Evolutionary conservation across 2,888 invertebrate genomes (phyloP).

Genomic region (Encarsia formosa): DNA sequence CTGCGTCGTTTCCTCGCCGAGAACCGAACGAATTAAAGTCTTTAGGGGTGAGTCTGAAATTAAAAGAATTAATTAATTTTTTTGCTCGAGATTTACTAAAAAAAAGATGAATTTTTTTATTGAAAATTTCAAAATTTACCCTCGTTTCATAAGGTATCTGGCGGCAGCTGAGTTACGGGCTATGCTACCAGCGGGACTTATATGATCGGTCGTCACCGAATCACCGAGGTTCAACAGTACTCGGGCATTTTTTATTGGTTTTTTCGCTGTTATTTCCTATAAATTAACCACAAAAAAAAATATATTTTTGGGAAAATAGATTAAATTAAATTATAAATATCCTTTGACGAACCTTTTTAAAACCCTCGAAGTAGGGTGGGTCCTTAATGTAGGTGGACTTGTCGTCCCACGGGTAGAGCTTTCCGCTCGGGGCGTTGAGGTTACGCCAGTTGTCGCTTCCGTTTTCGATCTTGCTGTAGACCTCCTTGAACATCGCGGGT

Average conservation of each 20-base stretch:
- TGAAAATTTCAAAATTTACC: conserved; percentile 55
- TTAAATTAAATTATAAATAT: background rate
- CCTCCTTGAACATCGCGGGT: conserved; percentile 94
- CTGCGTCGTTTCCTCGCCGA: conserved; percentile 92
- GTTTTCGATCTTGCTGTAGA: conserved; percentile 76
- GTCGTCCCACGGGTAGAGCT: conserved; percentile 87
- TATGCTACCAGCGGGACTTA: conserved; percentile 97
- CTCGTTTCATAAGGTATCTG: conserved; percentile 68
- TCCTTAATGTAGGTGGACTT: conserved; percentile 92
- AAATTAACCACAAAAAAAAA: conserved; percentile 13
- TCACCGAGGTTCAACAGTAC: conserved; percentile 87
- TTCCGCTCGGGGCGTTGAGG: conserved; percentile 72
- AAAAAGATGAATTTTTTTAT: too few relatives aligned
- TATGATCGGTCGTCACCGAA: conserved; percentile 98
- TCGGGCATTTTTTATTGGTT: conserved; percentile 67
- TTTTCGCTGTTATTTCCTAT: conserved; percentile 60
- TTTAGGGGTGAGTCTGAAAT: conserved; percentile 71
- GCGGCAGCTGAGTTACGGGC: conserved; percentile 92
- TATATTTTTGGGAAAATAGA: background rate
- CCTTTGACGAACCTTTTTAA: conserved; percentile 58
- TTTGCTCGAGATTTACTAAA: background rate
- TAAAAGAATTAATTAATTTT: background rate
- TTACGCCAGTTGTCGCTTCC: conserved; percentile 85
- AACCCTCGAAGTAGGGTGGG: conserved; percentile 91
- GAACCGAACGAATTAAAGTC: conserved; percentile 99